Evolutionary conservation across 2,113 vertebrate genomes (phyloP).

Genomic region (Nettapus auritus): DNA sequence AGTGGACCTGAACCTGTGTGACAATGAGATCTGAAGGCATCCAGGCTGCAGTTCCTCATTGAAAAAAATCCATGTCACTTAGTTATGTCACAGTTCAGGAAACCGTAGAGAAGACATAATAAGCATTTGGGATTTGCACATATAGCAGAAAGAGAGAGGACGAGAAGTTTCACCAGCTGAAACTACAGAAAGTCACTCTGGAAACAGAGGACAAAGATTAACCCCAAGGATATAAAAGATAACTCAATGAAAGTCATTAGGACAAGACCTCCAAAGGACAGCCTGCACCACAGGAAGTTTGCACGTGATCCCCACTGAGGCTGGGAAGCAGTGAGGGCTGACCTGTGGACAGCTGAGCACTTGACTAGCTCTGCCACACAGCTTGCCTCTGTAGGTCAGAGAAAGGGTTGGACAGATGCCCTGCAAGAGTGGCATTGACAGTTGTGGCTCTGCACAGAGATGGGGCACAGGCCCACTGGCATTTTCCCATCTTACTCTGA

Average conservation of each 20-base stretch:
- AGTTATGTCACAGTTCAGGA: neutral
- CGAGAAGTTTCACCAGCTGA: neutral
- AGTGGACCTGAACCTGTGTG: neutral
- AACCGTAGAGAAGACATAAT: neutral
- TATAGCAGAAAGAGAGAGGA: neutral
- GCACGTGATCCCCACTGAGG: neutral
- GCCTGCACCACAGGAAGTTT: neutral
- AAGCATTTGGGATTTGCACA: rapidly evolving
- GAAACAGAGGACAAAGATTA: neutral
- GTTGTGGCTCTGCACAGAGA: neutral
- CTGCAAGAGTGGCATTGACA: neutral
- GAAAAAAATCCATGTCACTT: neutral
- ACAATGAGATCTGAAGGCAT: neutral
- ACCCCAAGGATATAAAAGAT: neutral
- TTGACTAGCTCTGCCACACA: neutral
- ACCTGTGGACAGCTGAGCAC: neutral
- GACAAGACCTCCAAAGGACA: neutral
- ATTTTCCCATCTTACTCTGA: neutral
- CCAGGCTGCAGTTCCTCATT: neutral
- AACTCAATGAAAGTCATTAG: neutral
- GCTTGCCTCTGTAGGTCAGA: neutral
- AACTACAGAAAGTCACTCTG: neutral
- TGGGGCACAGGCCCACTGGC: rapidly evolving
- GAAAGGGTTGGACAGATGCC: neutral
- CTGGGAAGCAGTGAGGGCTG: neutral